Evolutionary conservation across 2,113 vertebrate species (phyloP), one percentile per base, ranked within the genome.

Genomic region (Salminus brasiliensis): DNA sequence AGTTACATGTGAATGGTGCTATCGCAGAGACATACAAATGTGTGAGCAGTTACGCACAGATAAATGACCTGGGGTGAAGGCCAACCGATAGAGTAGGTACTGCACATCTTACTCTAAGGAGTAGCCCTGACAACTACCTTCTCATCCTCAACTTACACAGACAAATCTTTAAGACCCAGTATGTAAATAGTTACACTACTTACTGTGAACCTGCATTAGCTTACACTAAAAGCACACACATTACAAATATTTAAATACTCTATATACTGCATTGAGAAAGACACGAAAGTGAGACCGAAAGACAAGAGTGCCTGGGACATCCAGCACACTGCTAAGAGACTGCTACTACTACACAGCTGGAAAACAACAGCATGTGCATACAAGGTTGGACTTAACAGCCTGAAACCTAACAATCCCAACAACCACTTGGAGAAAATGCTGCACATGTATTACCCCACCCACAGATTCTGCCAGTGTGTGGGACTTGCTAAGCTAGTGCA

Each of bases 401-500:
- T 47, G 15, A 23, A 7, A 29, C 0, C 43, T 41, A 32, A 29
- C 9, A 18, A 32, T 29, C 10, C n/a, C 10, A n/a, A 9, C 23
- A 29, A 23, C 18, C 12, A 2, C 8, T 11, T 16, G 9, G 10
- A 55, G 5, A 5, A 18, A 21, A 21, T 5, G 4, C 73, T 25
- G 27, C 12, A 32, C 49, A 34, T 32, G 29, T 27, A n/a, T 47
- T 34, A 29, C 15, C 27, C 36, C 6, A 5, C 27, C 12, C 34
- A 12, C 27, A 25, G 12, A 2, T 15, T 49, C 5, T 7, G 43
- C 3, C 49, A 68, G 18, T 25, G 34, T n/a, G 27, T 13, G 16
- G 6, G 68, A n/a, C 81, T 9, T 55, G 83, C 83, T 63, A 4
- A 82, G 65, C 80, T 47, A 29, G 84, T 59, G 70, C 70, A 9